Evolutionary conservation across 2,888 invertebrate genomes (phyloP).

Genomic region (Leptodirus hochenwartii): DNA sequence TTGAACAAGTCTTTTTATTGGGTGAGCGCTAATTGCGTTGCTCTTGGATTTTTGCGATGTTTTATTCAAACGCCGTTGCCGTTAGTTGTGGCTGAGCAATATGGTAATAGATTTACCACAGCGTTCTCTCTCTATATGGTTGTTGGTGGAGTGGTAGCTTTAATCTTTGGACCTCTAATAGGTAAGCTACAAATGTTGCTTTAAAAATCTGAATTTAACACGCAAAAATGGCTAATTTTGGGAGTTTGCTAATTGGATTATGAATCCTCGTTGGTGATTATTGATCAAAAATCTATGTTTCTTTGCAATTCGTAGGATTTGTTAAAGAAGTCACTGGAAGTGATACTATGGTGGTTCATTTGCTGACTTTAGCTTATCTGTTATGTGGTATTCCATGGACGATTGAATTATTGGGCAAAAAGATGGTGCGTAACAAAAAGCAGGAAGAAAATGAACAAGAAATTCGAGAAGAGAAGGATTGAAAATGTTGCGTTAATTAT

Average conservation of each 20-base stretch:
- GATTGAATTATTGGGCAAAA: conserved; percentile 34
- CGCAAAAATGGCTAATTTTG: too few species aligned
- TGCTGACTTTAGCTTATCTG: conserved; percentile 44
- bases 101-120: conserved; percentile 50
- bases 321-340: conserved; percentile 42
- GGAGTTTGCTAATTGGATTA: conserved; percentile 5
- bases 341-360: conserved; percentile 45
- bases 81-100: conserved; percentile 49
- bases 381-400: conserved; percentile 51
- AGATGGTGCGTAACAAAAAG: too few species aligned
- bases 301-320: too few species aligned
- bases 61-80: conserved; percentile 52
- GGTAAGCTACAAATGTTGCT: conserved; percentile 36
- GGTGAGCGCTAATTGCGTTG: conserved; percentile 37
- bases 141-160: conserved; percentile 46
- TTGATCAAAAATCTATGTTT: too few species aligned
- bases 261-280: too few species aligned
- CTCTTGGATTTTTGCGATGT: conserved; percentile 49
- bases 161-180: conserved; percentile 48
- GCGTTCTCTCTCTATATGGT: conserved; percentile 57
- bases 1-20: conserved; percentile 35
- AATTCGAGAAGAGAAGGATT: too few species aligned
- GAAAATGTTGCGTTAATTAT: too few species aligned
- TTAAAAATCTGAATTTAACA: too few species aligned
- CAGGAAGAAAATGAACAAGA: too few species aligned